phyloP scores from a whole-genome alignment of 1,140 invertebrate species.

The Papilio aristodemus region DNA sequence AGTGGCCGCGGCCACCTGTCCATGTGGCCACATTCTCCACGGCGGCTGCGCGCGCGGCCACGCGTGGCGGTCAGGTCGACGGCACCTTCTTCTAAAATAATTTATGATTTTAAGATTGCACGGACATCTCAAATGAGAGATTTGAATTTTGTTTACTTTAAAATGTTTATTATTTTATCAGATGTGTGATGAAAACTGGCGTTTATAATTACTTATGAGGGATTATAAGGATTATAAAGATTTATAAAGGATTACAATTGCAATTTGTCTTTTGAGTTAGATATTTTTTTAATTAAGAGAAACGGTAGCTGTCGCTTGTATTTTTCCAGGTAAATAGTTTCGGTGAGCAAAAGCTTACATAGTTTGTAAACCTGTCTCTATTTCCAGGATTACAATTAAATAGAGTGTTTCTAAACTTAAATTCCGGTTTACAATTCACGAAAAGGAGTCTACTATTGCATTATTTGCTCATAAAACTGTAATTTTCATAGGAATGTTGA shows the following conservation, averaged over 20 bases:
- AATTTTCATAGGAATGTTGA: neutral
- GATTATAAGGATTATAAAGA: no score
- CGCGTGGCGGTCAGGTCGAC: slow-evolving; percentile 56
- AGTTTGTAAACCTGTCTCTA: neutral
- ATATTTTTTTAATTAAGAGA: neutral
- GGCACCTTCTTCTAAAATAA: slow-evolving; percentile 40
- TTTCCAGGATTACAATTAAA: neutral
- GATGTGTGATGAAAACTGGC: no score
- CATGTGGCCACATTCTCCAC: slow-evolving; percentile 58
- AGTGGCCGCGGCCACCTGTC: slow-evolving; percentile 49
- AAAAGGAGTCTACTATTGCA: neutral
- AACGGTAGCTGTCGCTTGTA: neutral
- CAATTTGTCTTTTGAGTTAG: no score
- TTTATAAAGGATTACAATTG: no score
- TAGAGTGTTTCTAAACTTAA: neutral
- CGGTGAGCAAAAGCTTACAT: neutral
- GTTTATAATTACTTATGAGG: no score
- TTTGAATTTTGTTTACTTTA: neutral
- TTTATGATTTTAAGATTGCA: neutral
- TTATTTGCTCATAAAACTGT: slow-evolving; percentile 11
- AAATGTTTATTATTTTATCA: neutral
- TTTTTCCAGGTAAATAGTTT: neutral
- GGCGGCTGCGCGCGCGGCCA: slow-evolving; percentile 57
- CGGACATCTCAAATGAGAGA: neutral
- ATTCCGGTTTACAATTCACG: slow-evolving; percentile 9